These are phyloP conservation scores for Mus caroli DNA, from an alignment of 2,797 vertebrate genomes.

Conservation along the genomic window DNA sequence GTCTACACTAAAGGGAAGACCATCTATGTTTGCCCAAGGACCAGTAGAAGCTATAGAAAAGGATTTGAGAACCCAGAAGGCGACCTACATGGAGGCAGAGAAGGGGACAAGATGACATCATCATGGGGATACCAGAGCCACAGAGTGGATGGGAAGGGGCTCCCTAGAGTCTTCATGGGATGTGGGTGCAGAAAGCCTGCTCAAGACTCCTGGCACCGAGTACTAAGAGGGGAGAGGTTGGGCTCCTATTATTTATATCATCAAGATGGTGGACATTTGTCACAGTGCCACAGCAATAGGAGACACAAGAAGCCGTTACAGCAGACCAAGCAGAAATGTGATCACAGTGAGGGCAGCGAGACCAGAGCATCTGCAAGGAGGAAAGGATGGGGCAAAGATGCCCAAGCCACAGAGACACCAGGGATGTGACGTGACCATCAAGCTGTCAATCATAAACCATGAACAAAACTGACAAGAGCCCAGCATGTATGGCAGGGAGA, in stretches of 20 bases:
- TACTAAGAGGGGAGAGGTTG: neutral
- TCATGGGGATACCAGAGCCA: neutral
- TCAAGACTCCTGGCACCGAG: neutral
- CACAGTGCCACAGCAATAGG: neutral
- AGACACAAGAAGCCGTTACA: neutral
- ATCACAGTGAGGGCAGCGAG: neutral
- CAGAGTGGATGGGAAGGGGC: too few species aligned
- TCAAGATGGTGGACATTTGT: neutral
- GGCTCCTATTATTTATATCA: neutral
- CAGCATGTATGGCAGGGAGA: neutral
- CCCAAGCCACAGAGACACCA: neutral
- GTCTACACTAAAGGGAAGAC: neutral
- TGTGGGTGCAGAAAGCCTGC: neutral
- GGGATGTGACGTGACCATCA: neutral
- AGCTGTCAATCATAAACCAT: neutral
- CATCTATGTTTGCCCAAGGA: neutral
- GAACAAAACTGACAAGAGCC: too few species aligned
- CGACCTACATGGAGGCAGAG: too few species aligned
- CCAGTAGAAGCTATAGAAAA: neutral
- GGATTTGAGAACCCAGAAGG: neutral
- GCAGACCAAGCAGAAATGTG: rapidly evolving
- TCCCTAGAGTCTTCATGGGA: neutral
- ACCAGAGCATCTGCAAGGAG: neutral
- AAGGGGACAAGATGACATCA: neutral
- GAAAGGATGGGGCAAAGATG: too few species aligned